Conservation (phyloP, 1,140 invertebrate genomes). For the Lepidotrigona ventralis region DNA sequence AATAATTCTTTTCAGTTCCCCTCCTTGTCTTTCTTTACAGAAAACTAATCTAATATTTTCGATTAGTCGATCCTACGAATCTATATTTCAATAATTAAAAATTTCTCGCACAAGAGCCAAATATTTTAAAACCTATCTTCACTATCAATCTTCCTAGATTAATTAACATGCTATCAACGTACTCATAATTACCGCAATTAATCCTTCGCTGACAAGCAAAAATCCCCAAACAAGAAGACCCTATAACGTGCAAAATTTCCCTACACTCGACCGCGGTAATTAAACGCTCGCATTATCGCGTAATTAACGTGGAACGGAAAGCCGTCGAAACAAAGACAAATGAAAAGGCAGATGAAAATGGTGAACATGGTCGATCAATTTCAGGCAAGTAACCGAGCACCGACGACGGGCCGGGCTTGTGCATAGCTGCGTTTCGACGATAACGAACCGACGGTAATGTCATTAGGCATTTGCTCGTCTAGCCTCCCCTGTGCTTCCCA, state of each 20-base stretch:
- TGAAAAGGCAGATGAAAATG: background rate
- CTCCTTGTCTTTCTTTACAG: too few relatives aligned
- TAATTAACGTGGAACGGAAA: background rate
- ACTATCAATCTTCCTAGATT: too few relatives aligned
- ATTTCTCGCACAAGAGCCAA: too few relatives aligned
- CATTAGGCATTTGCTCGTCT: conserved; percentile 29
- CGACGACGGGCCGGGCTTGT: background rate
- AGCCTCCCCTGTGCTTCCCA: background rate
- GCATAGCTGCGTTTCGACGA: conserved; percentile 47
- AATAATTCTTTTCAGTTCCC: background rate
- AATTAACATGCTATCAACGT: too few relatives aligned
- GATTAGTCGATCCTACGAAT: background rate
- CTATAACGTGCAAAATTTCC: background rate
- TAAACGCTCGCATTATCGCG: background rate
- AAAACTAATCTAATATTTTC: background rate
- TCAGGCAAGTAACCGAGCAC: background rate
- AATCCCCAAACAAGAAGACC: background rate
- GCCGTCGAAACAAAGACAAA: background rate
- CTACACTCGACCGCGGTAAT: background rate
- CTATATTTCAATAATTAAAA: background rate
- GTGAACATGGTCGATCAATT: background rate
- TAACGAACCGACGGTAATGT: conserved; percentile 45
- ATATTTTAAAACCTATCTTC: too few relatives aligned
- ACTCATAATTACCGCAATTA: too few relatives aligned
- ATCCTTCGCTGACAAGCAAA: background rate